phyloP scores from a whole-genome alignment of 2,113 vertebrate species.

The Galeopterus variegatus region DNA sequence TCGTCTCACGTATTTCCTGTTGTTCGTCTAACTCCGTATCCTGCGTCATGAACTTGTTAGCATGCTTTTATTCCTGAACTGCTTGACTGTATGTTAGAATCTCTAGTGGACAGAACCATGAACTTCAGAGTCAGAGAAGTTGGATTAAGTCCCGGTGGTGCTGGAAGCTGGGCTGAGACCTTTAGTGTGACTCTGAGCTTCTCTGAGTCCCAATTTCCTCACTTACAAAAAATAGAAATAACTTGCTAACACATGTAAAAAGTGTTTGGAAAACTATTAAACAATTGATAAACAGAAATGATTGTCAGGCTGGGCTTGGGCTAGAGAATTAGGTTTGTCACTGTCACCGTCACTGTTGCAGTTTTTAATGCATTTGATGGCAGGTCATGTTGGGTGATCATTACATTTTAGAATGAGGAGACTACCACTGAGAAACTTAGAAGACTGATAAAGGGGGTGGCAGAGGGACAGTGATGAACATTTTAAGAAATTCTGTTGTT shows the following conservation, averaged over 20 bases:
- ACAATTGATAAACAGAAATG: neutral
- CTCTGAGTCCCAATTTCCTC: conserved; percentile 20
- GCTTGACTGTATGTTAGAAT: conserved; percentile 49
- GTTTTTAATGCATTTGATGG: conserved; percentile 40
- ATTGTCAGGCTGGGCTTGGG: conserved; percentile 28
- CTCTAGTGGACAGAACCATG: conserved; percentile 10
- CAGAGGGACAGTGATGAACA: neutral
- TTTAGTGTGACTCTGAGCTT: conserved; percentile 44
- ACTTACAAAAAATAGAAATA: neutral
- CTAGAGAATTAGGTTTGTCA: conserved; percentile 82
- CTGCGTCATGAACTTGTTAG: conserved; percentile 67
- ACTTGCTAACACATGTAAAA: conserved; percentile 37
- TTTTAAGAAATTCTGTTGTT: conserved; percentile 82
- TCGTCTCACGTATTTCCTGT: conserved; percentile 68
- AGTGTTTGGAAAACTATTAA: conserved; percentile 24
- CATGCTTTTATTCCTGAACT: conserved; percentile 75
- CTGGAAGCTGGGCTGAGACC: conserved; percentile 22
- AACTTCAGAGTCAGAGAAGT: conserved; percentile 12
- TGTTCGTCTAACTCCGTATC: conserved; percentile 68
- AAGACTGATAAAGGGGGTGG: conserved; percentile 56
- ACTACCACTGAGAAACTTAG: conserved; percentile 81
- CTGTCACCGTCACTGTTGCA: too few species aligned
- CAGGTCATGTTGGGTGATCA: conserved; percentile 76
- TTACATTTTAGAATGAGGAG: conserved; percentile 70
- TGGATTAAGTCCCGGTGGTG: neutral